Evolutionary conservation across 2,888 invertebrate species (phyloP).

Genomic region (Napeogenes sylphis): DNA sequence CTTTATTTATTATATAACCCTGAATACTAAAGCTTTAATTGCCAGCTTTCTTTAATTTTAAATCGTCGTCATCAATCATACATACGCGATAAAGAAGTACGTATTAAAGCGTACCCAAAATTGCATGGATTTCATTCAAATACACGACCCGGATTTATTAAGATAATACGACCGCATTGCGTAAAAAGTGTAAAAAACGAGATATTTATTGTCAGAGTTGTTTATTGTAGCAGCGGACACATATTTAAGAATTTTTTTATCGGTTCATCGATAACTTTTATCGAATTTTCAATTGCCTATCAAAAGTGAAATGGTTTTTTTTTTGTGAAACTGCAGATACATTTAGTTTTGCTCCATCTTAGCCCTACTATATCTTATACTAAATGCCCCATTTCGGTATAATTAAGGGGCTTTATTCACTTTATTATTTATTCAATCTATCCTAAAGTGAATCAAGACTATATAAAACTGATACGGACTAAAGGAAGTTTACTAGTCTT

Average conservation of each 20-base stretch:
- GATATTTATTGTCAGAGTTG: constrained; percentile 38
- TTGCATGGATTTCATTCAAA: constrained; percentile 32
- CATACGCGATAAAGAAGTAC: constrained; percentile 18
- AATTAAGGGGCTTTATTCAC: too few relatives aligned
- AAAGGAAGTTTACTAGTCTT: too few relatives aligned
- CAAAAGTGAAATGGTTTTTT: too few relatives aligned
- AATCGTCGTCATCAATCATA: constrained; percentile 35
- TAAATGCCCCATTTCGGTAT: too few relatives aligned
- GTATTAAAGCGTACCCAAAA: constrained; percentile 23
- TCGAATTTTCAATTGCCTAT: too few relatives aligned
- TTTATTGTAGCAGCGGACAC: constrained; percentile 25
- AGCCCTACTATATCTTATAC: too few relatives aligned
- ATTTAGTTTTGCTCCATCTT: too few relatives aligned
- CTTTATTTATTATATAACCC: constrained; percentile 19
- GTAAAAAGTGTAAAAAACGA: constrained; percentile 48
- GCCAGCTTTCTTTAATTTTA: constrained; percentile 30
- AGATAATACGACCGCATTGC: constrained; percentile 32
- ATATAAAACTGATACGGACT: too few relatives aligned
- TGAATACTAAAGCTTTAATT: constrained; percentile 28
- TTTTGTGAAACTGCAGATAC: too few relatives aligned
- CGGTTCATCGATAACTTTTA: constrained; percentile 13
- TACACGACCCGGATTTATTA: constrained; percentile 29
- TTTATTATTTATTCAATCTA: too few relatives aligned
- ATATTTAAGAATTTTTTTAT: constrained; percentile 21
- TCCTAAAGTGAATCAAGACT: too few relatives aligned